Base-by-base conservation (phyloP, 2,888 invertebrate genomes). In the Eledona agricola region DNA sequence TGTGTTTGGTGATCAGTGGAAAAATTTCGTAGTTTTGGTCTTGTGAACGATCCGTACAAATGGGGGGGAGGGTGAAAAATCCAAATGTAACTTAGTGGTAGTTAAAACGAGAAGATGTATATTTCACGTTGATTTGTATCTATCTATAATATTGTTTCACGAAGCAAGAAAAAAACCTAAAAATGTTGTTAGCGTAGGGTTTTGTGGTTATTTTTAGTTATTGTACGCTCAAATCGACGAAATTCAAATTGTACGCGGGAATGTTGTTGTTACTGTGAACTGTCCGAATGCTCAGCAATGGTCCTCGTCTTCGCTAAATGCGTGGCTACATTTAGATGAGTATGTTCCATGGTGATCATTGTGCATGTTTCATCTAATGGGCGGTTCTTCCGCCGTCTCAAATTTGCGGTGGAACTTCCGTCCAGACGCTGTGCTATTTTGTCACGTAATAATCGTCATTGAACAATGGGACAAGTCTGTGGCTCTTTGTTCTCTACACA, bases 271-370 rank as follows among this genome's bases (percentile, higher is more conserved):
- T 11, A 9, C 4, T 7, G 40, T 22, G 20, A 32, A 40, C 38
- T 40, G 17, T 26, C 16, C 6, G 26, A 40, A 42, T 23, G 29
- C 20, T 20, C 17, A 42, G 9, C 17, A 35, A 20, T 46, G 29
- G 26, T 46, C 25, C 9, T 29, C 19, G 32, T 28, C 38, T 52
- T 5, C 38, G 6, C 29, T 50, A 40, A 13, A 52, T 47, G 25
- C 13, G 60, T 53, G 66, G 68, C 70, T 64, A 63, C 65, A 69
- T 62, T 63, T 63, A 64, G 63, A 68, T 68, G 72, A 74, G 74
- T 75, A 74, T 63, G 75, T 75, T 74, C 73, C 73, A 71, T 69
- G 69, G 67, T 69, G 61, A 59, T 66, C 66, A 40, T 38, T 20
- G 22, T 37, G 42, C 42, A 42, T 42, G 42, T 31, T 38, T 56